Base-by-base conservation (phyloP, 2,888 invertebrate genomes). In the Cheilosia scutellata region DNA sequence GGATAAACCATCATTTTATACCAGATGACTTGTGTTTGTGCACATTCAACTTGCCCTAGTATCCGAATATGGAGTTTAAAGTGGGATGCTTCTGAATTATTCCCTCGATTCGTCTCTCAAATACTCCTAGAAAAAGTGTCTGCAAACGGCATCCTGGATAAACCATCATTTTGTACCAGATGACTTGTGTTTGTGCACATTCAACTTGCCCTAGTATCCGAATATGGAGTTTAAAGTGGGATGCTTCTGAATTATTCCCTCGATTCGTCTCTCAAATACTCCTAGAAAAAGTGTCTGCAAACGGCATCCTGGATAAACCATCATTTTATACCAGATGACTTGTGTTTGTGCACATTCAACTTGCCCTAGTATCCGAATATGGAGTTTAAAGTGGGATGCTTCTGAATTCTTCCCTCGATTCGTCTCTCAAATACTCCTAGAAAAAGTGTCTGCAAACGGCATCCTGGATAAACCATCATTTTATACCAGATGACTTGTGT, bases 341-440 rank as follows among this genome's bases (percentile, higher is more conserved):
- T 49, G 40, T 27, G 72, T 82, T 87, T 60, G 75, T 75, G 58
- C 60, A 82, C 87, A 60, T 57, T 74, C 74, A 82, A 77, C 74
- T 57, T 16, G 27, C 2, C 27, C 27, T 3, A 11, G n/a, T 31
- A 16, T 33, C 13, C 33, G 2, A 3, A 33, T n/a, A 5, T 33
- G 55, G 55, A 57, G 55, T 33, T 57, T 27, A 57, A 53, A 57
- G 55, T 57, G 87, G 75, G 87, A 78, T 74, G 6, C 29, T 70
- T 44, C 72, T 58, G 76, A 33, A n/a, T 37, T 42, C 0, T 47
- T 11, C 11, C 31, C 37, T 68, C 11, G 74, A 68, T 58, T 74
- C 74, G 70, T 87, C 87, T 87, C 78, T 77, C 87, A 78, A 75
- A 27, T 27, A 40, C 82, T 87, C 71, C 87, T 31, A 87, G 29